phyloP scores from a whole-genome alignment of 2,113 vertebrate genomes.

The Suricata suricatta region DNA sequence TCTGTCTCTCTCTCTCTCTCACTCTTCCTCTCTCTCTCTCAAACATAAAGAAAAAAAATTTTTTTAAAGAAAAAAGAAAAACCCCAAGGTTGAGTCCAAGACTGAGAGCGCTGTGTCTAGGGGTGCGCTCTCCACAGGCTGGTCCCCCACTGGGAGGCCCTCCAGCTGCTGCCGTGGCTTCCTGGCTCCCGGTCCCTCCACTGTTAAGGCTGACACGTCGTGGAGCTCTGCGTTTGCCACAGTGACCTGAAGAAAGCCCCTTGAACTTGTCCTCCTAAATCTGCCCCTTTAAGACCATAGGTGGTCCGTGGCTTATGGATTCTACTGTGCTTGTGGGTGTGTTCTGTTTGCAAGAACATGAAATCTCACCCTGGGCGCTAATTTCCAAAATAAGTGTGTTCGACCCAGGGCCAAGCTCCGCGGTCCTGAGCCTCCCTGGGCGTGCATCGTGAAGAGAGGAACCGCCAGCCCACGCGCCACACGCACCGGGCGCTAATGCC shows the following conservation, averaged over 20 bases:
- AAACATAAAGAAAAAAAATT: too few relatives aligned
- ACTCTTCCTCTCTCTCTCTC: too few relatives aligned
- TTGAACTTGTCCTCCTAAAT: rapidly evolving
- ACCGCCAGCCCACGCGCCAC: neutral
- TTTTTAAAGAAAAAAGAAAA: neutral
- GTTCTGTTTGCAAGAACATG: neutral
- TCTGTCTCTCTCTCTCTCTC: too few relatives aligned
- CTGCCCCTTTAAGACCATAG: neutral
- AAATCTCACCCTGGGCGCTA: neutral
- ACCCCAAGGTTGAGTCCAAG: rapidly evolving
- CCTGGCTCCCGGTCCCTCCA: neutral
- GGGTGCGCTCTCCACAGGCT: rapidly evolving
- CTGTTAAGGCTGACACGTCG: neutral
- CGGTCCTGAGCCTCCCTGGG: neutral
- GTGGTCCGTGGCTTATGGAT: rapidly evolving
- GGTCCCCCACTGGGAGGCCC: too few relatives aligned
- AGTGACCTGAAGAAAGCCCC: neutral
- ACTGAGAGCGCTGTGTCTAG: neutral
- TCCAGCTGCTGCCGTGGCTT: neutral
- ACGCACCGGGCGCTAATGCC: rapidly evolving
- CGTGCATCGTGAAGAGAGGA: rapidly evolving
- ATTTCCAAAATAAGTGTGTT: neutral
- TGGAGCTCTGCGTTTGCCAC: rapidly evolving
- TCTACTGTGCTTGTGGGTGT: neutral
- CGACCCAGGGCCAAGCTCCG: neutral